Evolutionary conservation across 2,888 invertebrate genomes (phyloP).

Genomic region (Saturnia pavonia): DNA sequence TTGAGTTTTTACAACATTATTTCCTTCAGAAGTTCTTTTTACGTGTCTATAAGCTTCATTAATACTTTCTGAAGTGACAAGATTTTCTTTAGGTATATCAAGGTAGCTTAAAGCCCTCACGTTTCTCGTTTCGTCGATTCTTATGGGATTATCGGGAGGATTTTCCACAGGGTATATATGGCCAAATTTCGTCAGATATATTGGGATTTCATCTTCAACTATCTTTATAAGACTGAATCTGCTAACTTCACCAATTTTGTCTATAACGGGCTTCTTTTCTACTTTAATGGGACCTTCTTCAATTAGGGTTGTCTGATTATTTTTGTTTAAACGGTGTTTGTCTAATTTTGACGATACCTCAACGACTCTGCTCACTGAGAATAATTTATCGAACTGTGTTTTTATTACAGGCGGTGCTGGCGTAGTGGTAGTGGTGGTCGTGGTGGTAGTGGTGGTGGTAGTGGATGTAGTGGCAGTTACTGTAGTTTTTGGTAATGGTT

Average conservation of each 20-base stretch:
- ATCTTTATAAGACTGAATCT: constrained; percentile 86
- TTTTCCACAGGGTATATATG: constrained; percentile 76
- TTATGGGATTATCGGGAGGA: constrained; percentile 73
- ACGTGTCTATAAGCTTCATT: constrained; percentile 74
- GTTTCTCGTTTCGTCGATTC: constrained; percentile 77
- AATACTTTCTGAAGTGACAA: constrained; percentile 76
- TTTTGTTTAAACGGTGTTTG: constrained; percentile 80
- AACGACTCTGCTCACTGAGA: constrained; percentile 86
- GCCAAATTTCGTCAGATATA: constrained; percentile 73
- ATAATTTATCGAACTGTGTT: constrained; percentile 82
- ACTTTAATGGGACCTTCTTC: constrained; percentile 78
- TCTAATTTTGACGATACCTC: constrained; percentile 86
- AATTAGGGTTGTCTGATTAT: constrained; percentile 76
- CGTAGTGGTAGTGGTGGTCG: constrained; percentile 50
- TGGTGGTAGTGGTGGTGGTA: constrained; percentile 44
- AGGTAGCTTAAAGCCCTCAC: constrained; percentile 69
- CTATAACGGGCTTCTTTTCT: constrained; percentile 83
- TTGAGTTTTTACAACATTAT: constrained; percentile 35
- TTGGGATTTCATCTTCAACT: constrained; percentile 82
- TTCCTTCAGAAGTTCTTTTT: constrained; percentile 45
- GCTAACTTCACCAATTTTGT: constrained; percentile 87
- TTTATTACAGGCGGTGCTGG: constrained; percentile 62
- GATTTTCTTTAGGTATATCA: constrained; percentile 69
- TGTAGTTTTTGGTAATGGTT: constrained; percentile 27
- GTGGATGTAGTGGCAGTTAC: constrained; percentile 38